Evolutionary conservation across 2,888 invertebrate species (phyloP).

Genomic region (Aphelenchoides bicaudatus): DNA sequence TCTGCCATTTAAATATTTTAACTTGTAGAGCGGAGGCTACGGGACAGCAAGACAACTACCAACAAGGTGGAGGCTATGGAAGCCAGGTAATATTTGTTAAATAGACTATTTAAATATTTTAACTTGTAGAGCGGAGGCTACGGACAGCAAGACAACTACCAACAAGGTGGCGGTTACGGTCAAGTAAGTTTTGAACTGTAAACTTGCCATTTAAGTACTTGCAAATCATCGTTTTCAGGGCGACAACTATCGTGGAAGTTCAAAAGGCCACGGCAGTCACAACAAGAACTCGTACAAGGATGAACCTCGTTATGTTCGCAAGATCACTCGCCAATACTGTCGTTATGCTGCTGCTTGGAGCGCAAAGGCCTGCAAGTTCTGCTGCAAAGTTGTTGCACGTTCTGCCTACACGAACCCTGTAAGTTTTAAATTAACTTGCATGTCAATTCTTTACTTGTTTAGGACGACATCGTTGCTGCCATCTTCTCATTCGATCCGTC

Average conservation of each 20-base stretch:
- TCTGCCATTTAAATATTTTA: too few relatives aligned
- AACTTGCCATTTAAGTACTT: too few relatives aligned
- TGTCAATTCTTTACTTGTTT: neutral
- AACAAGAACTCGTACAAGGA: slow-evolving; percentile 13
- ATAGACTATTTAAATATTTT: too few relatives aligned
- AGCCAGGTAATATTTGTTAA: too few relatives aligned
- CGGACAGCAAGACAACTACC: neutral
- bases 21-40: slow-evolving; percentile 1
- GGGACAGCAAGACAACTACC: neutral
- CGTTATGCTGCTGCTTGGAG: slow-evolving; percentile 34
- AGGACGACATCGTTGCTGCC: slow-evolving; percentile 41
- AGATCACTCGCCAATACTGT: slow-evolving; percentile 36
- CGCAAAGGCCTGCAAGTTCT: slow-evolving; percentile 28
- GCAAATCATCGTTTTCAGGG: too few relatives aligned
- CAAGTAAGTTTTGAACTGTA: too few relatives aligned
- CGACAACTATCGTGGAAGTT: slow-evolving; percentile 1
- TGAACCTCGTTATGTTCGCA: slow-evolving; percentile 14
- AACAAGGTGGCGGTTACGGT: slow-evolving; percentile 1
- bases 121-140: neutral
- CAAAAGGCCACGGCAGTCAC: neutral
- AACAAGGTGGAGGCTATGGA: neutral
- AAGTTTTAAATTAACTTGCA: slow-evolving; percentile 11
- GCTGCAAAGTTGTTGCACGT: slow-evolving; percentile 37
- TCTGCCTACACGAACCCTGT: slow-evolving; percentile 39
- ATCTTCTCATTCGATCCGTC: slow-evolving; percentile 37